phyloP scores from a whole-genome alignment of 2,113 vertebrate genomes.

The Cranoglanis bouderius region DNA sequence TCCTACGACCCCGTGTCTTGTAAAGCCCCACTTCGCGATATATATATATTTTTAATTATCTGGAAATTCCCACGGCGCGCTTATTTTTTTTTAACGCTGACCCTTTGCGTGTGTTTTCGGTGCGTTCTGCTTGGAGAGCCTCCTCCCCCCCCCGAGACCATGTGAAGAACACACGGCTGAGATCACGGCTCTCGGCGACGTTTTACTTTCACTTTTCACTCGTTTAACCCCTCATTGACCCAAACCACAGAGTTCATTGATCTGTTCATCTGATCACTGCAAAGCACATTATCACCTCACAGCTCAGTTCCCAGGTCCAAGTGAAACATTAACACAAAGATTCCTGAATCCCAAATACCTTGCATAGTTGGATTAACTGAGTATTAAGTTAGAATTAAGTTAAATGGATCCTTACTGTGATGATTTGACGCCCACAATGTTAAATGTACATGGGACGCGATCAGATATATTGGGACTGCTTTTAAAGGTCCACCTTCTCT shows the following conservation, averaged over 20 bases:
- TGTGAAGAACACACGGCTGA: neutral
- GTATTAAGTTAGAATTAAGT: neutral
- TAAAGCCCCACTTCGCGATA: neutral
- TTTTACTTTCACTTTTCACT: slow-evolving; percentile 26
- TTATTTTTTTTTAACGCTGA: neutral
- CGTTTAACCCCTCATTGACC: neutral
- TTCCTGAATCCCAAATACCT: neutral
- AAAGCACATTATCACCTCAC: neutral
- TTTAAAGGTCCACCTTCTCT: neutral
- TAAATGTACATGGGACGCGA: neutral
- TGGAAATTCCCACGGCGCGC: slow-evolving; percentile 27
- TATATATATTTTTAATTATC: too few relatives aligned
- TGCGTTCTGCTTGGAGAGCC: neutral
- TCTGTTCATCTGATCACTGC: neutral
- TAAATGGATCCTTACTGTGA: neutral
- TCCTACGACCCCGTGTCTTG: neutral
- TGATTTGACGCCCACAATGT: neutral
- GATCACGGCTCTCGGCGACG: neutral
- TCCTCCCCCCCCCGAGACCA: neutral
- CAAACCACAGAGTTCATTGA: neutral
- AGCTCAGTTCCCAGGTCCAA: neutral
- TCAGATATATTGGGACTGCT: neutral
- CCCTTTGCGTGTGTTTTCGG: neutral
- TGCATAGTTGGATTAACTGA: neutral
- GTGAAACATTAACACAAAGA: neutral